These are phyloP conservation scores for Folsomia candida DNA, from an alignment of 2,888 invertebrate genomes.

Conservation along the genomic window DNA sequence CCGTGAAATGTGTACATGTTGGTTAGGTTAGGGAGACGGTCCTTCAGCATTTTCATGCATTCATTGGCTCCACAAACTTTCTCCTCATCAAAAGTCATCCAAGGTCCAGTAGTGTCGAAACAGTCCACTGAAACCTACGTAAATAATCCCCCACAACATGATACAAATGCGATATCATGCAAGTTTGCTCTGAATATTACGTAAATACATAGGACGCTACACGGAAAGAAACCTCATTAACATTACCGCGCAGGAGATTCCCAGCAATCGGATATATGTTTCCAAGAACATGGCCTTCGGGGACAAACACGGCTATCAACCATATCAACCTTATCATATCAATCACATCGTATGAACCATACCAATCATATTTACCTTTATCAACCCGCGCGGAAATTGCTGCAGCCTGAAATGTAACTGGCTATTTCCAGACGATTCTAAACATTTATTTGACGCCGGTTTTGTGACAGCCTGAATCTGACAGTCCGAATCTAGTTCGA, in stretches of 20 bases:
- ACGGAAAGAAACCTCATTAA: background rate
- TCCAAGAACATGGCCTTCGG: slow-evolving; percentile 19
- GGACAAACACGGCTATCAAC: slow-evolving; percentile 17
- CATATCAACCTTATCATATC: too few species aligned
- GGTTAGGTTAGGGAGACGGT: background rate
- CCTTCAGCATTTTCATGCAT: slow-evolving; percentile 10
- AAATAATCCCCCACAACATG: too few species aligned
- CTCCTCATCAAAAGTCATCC: slow-evolving; percentile 5
- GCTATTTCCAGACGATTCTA: background rate
- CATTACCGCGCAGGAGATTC: slow-evolving; percentile 14
- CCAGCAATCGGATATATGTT: slow-evolving; percentile 18
- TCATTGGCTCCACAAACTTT: slow-evolving; percentile 4
- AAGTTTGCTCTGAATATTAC: background rate
- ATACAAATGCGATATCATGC: too few species aligned
- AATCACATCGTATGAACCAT: too few species aligned
- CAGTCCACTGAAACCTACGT: slow-evolving; percentile 16
- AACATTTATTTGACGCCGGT: background rate
- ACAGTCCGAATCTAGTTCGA: background rate
- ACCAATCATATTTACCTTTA: too few species aligned
- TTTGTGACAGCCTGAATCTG: background rate
- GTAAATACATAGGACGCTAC: background rate
- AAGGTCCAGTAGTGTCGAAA: slow-evolving; percentile 9
- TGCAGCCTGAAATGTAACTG: background rate
- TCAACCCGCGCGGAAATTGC: slow-evolving; percentile 17
- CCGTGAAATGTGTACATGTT: background rate